Conservation (phyloP, 1,140 invertebrate species). For the Aleiodes sp. region DNA sequence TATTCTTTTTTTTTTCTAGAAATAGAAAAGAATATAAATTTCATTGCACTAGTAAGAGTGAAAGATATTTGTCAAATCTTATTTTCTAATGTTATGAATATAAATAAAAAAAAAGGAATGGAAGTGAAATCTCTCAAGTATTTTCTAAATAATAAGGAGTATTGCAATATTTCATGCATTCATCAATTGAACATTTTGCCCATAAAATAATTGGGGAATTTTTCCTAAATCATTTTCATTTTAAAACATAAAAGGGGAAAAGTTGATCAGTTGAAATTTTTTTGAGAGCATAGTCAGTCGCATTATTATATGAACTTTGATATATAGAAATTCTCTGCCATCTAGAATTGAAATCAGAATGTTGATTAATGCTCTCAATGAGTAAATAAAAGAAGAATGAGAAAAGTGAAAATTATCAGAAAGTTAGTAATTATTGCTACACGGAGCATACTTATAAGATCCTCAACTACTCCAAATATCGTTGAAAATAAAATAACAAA, state of each 20-base stretch:
- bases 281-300: conserved; percentile 37
- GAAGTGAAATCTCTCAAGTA: not conserved
- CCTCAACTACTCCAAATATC: not conserved
- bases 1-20: conserved; percentile 1
- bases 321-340: not conserved
- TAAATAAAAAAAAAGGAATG: not conserved
- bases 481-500: conserved; percentile 6
- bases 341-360: not conserved
- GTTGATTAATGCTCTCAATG: not conserved
- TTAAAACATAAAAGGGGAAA: conserved; percentile 11
- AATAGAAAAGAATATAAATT: conserved; percentile 36
- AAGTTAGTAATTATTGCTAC: not conserved
- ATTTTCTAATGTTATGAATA: not conserved
- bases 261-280: not conserved
- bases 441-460: not conserved
- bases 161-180: conserved; percentile 12
- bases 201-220: not conserved
- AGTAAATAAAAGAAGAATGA: not conserved
- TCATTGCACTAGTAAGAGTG: conserved; percentile 6
- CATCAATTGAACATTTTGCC: not conserved
- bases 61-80: not conserved
- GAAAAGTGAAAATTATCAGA: no score
- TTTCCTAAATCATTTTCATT: not conserved
- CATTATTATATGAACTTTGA: not conserved
- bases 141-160: not conserved